Base-by-base conservation (phyloP, 2,113 vertebrate species). In the Hymenochirus boettgeri region DNA sequence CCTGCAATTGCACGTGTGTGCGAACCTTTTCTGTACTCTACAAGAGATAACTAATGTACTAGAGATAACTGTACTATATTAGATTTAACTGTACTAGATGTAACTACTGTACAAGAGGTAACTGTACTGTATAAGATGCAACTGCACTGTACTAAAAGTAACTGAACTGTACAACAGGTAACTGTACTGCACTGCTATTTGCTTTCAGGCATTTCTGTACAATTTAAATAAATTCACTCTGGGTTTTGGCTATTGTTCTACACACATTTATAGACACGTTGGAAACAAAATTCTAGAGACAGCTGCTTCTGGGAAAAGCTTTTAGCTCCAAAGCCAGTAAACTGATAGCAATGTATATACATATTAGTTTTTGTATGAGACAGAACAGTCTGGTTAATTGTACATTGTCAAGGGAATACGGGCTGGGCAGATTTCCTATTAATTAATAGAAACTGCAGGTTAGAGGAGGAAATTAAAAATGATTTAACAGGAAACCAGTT, bases 341-440 rank as follows among this genome's bases (percentile, higher is more conserved):
- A 26, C 27, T 19, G 52, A 55, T 55, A 55, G 52, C 17, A 26
- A 55, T 55, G 52, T 55, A 29, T 35, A 35, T 35, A 35, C n/a
- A n/a, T n/a, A n/a, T 52, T 52, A 11, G 11, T 48, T 53, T 53
- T 24, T 22, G 12, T 26, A 53, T 53, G 22, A 27, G 23, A 24
- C 23, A 26, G 50, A 10, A 53, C 26, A 11, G 12, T 11, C 23
- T 12, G 13, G 23, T 22, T 26, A 26, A 26, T 31, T 55, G 17
- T 31, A 31, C n/a, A 29, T 19, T 31, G 18, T n/a, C 25, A 17
- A 31, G 52, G 27, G 27, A 31, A 55, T 31, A 29, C 2, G 10
- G n/a, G 2, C 19, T 35, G 23, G 10, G 21, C 15, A n/a, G 8
- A 53, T 26, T 53, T 53, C n/a, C 3, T 26, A 52, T 4, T 24